Evolutionary conservation across 2,888 invertebrate genomes (phyloP), one percentile per base, ranked within the genome.

Genomic region (Apamea sordens): DNA sequence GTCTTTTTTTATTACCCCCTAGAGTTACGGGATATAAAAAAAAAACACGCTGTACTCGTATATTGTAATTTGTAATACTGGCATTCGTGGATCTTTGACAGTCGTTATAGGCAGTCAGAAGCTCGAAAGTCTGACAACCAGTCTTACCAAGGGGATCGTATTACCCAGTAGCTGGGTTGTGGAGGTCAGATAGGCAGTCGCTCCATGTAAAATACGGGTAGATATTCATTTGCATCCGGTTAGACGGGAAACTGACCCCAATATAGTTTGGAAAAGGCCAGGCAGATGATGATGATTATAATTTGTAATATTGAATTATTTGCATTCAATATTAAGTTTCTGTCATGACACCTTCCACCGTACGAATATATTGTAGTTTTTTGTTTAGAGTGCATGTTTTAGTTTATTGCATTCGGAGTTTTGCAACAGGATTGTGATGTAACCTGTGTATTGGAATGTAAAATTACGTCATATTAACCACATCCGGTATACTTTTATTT

Each of bases 401-500:
- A 76, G 36, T 76, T 77, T 67, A 80, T 80, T 83, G 47, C 75
- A 71, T 68, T 78, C 50, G 13, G 5, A 28, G 53, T 64, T 76
- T n/a, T 56, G 61, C 70, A 63, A 24, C 61, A 77, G 78, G 80
- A 68, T 78, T 77, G 53, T 87, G 77, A 85, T 81, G 79, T 88
- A 82, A 88, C 68, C 24, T 63, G 44, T 77, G 65, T 73, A 76
- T 82, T 73, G 78, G 85, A 83, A 82, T 87, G 83, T 77, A 77
- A 79, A 78, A 77, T 83, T 79, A 32, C 89, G 77, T 80, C 81
- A 89, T 69, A 64, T 68, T 61, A 77, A 79, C 44, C 77, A 87
- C 47, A 79, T 88, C 82, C 87, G 89, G 87, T 73, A 89, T 50
- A 76, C 67, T 70, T 81, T 78, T 83, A 80, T 74, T 79, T 81